Percentiles rank a stretch among this genome's conserved stretches.
Conservation (phyloP, 2,113 vertebrate species). For the Malurus cyaneus region DNA sequence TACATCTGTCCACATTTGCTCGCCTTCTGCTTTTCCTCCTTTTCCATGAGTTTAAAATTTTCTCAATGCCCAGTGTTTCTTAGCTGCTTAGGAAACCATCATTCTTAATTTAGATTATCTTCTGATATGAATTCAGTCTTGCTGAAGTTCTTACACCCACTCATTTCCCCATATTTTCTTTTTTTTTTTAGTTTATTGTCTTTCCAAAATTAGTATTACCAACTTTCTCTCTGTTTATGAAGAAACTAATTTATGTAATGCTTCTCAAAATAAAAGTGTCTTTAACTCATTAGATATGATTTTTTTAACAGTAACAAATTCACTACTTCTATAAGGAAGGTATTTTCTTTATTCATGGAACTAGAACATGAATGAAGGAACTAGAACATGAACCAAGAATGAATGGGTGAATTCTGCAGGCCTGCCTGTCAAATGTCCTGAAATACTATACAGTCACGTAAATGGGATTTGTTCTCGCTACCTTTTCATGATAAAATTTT, state of each 20-base stretch:
- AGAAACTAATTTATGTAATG: background rate
- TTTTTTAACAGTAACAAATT: background rate
- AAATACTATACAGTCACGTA: background rate
- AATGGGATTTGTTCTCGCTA: background rate
- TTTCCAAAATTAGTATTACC: background rate
- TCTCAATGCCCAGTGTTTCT: background rate
- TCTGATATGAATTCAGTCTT: background rate
- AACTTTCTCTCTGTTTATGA: background rate
- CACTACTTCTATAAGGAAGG: background rate
- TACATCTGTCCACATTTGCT: background rate
- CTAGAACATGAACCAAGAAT: background rate
- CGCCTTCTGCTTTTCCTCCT: background rate
- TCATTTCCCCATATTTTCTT: background rate
- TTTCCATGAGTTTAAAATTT: background rate
- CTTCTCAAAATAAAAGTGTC: background rate
- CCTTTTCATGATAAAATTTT: background rate
- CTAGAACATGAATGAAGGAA: background rate
- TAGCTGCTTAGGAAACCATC: background rate
- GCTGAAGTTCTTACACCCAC: background rate
- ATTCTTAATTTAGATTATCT: background rate
- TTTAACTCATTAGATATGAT: background rate
- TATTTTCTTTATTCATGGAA: background rate
- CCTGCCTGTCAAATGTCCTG: background rate
- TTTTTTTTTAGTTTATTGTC: background rate
- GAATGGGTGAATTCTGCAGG: background rate